Conservation (phyloP, 1,140 invertebrate genomes). For the Drosophila setifemur region DNA sequence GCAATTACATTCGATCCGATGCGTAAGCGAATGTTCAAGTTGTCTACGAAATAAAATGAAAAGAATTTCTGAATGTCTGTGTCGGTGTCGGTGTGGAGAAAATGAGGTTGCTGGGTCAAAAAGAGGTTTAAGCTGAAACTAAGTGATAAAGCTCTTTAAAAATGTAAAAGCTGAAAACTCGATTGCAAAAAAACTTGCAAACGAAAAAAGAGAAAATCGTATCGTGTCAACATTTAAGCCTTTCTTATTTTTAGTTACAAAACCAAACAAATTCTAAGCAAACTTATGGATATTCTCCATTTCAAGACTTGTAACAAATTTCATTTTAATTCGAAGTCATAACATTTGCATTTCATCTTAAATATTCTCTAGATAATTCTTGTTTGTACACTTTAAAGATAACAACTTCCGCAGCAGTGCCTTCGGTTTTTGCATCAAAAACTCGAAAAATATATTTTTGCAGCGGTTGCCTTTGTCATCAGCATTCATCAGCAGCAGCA, state of each 20-base stretch:
- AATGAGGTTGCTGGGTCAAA: conserved; percentile 28
- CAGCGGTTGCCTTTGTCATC: conserved; percentile 22
- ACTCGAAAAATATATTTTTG: conserved; percentile 8
- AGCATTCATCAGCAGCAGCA: conserved; percentile 4
- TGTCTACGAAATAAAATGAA: neutral
- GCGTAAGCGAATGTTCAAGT: conserved; percentile 33
- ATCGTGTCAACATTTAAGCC: no score
- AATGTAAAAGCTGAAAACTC: neutral
- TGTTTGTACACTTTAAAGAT: neutral
- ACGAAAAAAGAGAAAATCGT: neutral
- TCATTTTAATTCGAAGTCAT: no score
- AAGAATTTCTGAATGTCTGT: no score
- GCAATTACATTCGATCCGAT: conserved; percentile 39
- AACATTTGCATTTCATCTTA: neutral
- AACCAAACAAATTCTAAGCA: no score
- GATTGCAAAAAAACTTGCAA: neutral
- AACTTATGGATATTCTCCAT: no score
- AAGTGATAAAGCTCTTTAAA: neutral
- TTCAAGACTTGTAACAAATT: no score
- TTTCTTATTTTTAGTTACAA: no score
- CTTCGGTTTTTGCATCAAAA: neutral
- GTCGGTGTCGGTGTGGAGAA: no score
- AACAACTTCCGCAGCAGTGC: conserved; percentile 1
- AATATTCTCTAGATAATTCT: no score
- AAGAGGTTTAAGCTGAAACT: neutral